Base-by-base conservation (phyloP, 1,140 invertebrate species). In the Scylla paramamosain region DNA sequence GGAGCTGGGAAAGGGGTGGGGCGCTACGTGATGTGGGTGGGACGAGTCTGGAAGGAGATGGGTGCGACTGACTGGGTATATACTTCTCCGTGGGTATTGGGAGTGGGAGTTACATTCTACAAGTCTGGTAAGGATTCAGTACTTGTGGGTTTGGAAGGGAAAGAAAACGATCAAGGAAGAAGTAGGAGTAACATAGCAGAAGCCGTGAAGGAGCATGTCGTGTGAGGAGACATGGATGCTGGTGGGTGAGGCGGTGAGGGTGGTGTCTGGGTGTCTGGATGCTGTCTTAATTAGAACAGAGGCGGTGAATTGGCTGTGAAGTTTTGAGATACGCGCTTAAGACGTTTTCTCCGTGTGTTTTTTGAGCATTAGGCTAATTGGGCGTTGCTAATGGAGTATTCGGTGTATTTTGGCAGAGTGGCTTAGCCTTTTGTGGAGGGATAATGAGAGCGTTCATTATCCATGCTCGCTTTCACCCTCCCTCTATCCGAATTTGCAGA, bases 301-400 rank as follows among this genome's bases (percentile, higher is more conserved):
- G 46, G 93, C 87, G 10, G 87, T 31, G 87, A 94, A 82, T 83
- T 90, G 93, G 93, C 45, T 90, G 93, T 94, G 93, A 94, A 94
- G 93, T 90, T 94, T 94, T 94, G 93, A 94, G 87, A 94, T 46
- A 94, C 93, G 93, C 32, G 39, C 31, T 82, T 82, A 89, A 90
- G 93, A 94, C 82, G 89, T 59, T 87, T 90, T 82, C 32, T 6
- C 92, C 20, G 39, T 86, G 59, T 77, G 93, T 82, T 90, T 94
- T 82, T 94, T 90, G 84, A 46, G 48, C 88, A 67, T 94, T 90
- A 94, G 87, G 48, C 46, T 94, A 94, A 94, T 94, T 94, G 87
- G 59, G 31, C 88, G 67, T 89, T 82, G 93, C 93, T 94, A 94
- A 94, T 90, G 93, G 93, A 82, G 32, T 28, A 83, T 90, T 90